phyloP scores from a whole-genome alignment of 2,113 vertebrate genomes.

The Ursus arctos region DNA sequence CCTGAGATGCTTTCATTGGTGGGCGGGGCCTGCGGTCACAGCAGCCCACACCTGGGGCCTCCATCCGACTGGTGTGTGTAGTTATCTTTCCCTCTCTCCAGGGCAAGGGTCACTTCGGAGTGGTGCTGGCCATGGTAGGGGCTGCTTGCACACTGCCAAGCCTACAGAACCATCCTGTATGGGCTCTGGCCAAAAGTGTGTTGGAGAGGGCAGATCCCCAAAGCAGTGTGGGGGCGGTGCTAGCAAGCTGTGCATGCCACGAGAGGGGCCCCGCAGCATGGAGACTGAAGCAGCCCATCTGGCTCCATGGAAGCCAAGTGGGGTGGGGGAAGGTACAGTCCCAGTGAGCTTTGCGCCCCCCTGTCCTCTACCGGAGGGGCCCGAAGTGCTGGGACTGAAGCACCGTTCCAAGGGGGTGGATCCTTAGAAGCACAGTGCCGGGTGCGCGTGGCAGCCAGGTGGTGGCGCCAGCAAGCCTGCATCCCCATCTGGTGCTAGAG shows the following conservation, averaged over 20 bases:
- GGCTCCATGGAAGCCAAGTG: neutral
- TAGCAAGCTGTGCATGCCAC: neutral
- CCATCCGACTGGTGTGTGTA: neutral
- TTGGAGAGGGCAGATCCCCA: neutral
- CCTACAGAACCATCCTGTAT: neutral
- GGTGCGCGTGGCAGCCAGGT: neutral
- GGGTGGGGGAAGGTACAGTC: neutral
- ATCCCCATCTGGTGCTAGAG: neutral
- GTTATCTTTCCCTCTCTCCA: neutral
- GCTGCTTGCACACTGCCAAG: neutral
- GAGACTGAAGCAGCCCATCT: neutral
- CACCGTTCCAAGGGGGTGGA: neutral
- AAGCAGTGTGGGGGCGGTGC: neutral
- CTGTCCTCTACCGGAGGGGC: neutral
- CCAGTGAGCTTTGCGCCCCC: neutral
- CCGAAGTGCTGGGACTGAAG: neutral
- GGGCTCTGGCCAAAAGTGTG: neutral
- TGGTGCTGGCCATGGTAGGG: neutral
- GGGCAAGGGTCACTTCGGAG: neutral
- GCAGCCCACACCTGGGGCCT: neutral
- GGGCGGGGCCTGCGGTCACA: neutral
- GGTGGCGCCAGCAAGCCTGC: neutral
- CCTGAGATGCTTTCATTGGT: neutral
- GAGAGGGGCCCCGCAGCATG: neutral
- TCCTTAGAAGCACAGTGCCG: neutral